phyloP scores from a whole-genome alignment of 2,888 invertebrate genomes.

The Julus scanicus region DNA sequence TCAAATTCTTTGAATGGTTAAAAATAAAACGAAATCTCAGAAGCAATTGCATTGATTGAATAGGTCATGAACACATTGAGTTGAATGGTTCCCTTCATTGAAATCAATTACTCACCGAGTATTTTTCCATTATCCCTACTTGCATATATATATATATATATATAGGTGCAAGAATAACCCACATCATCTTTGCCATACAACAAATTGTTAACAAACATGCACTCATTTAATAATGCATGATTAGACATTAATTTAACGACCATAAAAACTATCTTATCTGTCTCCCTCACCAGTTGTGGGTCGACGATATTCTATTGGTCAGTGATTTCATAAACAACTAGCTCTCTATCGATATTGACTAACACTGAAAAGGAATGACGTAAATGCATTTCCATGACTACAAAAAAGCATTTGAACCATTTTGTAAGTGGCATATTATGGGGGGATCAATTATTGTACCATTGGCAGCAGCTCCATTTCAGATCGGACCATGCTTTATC shows the following conservation, averaged over 20 bases:
- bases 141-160: neutral
- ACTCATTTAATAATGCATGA: too few species aligned
- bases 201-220: too few species aligned
- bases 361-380: neutral
- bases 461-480: neutral
- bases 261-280: neutral
- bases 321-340: neutral
- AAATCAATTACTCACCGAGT: neutral
- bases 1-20: too few species aligned
- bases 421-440: neutral
- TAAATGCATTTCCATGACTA: slow-evolving; percentile 32
- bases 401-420: neutral
- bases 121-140: neutral
- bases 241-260: neutral
- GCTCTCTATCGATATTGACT: neutral
- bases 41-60: too few species aligned
- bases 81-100: too few species aligned
- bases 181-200: too few species aligned
- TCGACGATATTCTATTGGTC: neutral
- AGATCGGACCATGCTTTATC: neutral
- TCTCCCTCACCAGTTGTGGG: neutral
- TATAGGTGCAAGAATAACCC: too few species aligned
- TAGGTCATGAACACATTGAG: too few species aligned
- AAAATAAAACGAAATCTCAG: too few species aligned
- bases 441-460: neutral